Evolutionary conservation across 2,797 vertebrate species (phyloP).

Genomic region (Odontamblyopus rebecca): DNA sequence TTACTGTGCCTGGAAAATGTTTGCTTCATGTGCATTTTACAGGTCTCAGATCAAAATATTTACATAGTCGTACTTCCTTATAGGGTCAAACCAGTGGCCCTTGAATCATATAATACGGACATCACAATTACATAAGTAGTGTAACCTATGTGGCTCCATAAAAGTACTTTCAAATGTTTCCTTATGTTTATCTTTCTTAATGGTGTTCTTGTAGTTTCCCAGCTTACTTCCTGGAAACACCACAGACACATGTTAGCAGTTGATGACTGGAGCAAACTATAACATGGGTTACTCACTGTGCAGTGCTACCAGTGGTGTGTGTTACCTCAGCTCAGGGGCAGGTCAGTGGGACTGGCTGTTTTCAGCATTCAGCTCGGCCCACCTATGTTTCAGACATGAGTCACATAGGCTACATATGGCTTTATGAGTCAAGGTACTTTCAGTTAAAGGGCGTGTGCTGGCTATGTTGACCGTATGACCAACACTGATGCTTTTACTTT

Average conservation of each 20-base stretch:
- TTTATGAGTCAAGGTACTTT: slow-evolving; percentile 39
- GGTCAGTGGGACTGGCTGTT: slow-evolving; percentile 37
- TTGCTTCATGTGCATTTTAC: slow-evolving; percentile 34
- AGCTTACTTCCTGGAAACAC: slow-evolving; percentile 31
- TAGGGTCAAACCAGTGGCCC: slow-evolving; percentile 4
- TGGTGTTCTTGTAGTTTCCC: slow-evolving; percentile 19
- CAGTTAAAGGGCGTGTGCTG: slow-evolving; percentile 2
- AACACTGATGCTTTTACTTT: slow-evolving; percentile 15
- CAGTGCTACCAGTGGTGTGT: slow-evolving; percentile 34
- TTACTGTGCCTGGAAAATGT: slow-evolving; percentile 18
- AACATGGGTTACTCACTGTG: slow-evolving; percentile 29
- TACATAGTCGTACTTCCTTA: slow-evolving; percentile 22
- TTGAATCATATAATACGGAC: too few species aligned
- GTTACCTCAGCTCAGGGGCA: slow-evolving; percentile 42
- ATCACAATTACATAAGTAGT: slow-evolving; percentile 6
- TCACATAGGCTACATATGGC: slow-evolving; percentile 25
- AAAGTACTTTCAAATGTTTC: slow-evolving; percentile 4
- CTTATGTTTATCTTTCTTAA: slow-evolving; percentile 10
- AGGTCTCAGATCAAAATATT: slow-evolving; percentile 39
- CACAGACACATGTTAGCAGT: slow-evolving; percentile 6
- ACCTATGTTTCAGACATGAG: slow-evolving; percentile 33
- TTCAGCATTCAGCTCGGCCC: slow-evolving; percentile 16
- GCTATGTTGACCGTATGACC: background rate
- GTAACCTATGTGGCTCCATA: slow-evolving; percentile 4
- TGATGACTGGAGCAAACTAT: slow-evolving; percentile 24